phyloP scores from a whole-genome alignment of 1,140 invertebrate genomes.

The Drosophila grimshawi region DNA sequence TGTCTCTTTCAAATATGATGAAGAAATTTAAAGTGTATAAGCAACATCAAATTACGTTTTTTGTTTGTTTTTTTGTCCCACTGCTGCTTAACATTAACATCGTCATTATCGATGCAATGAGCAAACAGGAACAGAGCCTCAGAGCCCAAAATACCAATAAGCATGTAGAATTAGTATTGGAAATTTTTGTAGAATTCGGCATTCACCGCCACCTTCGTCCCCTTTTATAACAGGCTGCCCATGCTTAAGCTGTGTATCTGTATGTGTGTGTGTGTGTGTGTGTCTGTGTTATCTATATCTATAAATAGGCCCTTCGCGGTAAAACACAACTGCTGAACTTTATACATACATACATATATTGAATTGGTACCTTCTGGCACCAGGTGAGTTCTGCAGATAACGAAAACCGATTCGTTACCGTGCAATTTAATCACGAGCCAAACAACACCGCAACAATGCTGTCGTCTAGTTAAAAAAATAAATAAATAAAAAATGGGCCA shows the following conservation, averaged over 20 bases:
- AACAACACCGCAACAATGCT: slow-evolving; percentile 10
- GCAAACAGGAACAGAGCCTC: background rate
- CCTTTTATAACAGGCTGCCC: background rate
- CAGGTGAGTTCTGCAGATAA: slow-evolving; percentile 39
- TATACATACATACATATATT: slow-evolving; percentile 1
- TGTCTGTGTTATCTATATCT: slow-evolving; percentile 39
- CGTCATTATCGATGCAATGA: slow-evolving; percentile 44
- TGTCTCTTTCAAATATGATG: no score
- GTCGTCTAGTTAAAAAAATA: background rate
- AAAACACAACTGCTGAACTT: slow-evolving; percentile 26
- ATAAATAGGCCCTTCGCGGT: slow-evolving; percentile 34
- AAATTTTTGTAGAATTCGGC: slow-evolving; percentile 1
- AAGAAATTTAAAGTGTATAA: background rate
- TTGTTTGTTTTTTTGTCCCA: background rate
- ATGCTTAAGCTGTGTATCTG: no score
- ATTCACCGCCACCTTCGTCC: background rate
- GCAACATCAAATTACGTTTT: background rate
- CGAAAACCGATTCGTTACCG: slow-evolving; percentile 21
- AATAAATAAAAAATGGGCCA: no score
- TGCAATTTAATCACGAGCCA: slow-evolving; percentile 52
- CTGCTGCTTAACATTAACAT: slow-evolving; percentile 60
- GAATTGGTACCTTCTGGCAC: slow-evolving; percentile 36
- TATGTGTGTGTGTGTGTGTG: no score
- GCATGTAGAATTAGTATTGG: background rate
- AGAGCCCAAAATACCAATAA: background rate